Percentiles rank a stretch among this genome's conserved stretches.
These are phyloP conservation scores for Holocentrus rufus DNA, from an alignment of 2,797 vertebrate species.

Conservation along the genomic window DNA sequence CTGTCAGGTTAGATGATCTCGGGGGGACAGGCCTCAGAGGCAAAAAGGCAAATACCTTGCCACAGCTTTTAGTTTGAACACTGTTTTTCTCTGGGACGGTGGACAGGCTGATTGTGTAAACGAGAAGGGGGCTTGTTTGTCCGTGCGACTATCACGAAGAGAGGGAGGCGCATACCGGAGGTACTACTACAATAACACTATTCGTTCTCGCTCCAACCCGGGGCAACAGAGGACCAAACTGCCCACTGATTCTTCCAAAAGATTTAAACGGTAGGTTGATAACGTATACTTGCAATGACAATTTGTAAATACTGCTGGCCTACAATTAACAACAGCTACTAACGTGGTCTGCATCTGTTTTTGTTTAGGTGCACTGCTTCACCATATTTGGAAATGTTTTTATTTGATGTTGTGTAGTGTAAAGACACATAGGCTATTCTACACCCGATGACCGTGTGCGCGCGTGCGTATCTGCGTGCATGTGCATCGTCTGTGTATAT, in stretches of 20 bases:
- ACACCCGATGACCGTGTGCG: neutral
- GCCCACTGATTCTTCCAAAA: constrained; percentile 9
- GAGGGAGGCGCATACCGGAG: constrained; percentile 16
- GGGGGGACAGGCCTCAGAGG: neutral
- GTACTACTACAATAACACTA: constrained; percentile 12
- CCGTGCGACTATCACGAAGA: constrained; percentile 29
- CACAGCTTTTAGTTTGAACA: neutral
- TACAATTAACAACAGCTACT: too few species aligned
- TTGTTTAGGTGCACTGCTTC: constrained; percentile 12
- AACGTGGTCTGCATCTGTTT: neutral
- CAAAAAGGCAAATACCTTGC: neutral
- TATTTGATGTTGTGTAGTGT: neutral
- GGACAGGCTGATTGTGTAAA: neutral
- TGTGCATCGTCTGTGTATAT: neutral
- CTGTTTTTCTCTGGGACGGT: neutral
- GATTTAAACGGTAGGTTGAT: constrained; percentile 50
- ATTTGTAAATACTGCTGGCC: too few species aligned
- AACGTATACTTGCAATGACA: neutral
- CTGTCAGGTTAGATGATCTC: neutral
- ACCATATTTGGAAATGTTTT: constrained; percentile 46
- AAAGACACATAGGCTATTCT: too few species aligned
- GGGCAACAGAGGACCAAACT: constrained; percentile 16
- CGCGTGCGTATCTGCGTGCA: constrained; percentile 20
- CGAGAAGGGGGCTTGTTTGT: constrained; percentile 14
- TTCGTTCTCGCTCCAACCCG: constrained; percentile 25